Percentiles rank a stretch among this genome's conserved stretches.
Evolutionary conservation across 53 echinoderm and acorn worm genomes (phyloP).

Genomic region (Stichopus horrens): DNA sequence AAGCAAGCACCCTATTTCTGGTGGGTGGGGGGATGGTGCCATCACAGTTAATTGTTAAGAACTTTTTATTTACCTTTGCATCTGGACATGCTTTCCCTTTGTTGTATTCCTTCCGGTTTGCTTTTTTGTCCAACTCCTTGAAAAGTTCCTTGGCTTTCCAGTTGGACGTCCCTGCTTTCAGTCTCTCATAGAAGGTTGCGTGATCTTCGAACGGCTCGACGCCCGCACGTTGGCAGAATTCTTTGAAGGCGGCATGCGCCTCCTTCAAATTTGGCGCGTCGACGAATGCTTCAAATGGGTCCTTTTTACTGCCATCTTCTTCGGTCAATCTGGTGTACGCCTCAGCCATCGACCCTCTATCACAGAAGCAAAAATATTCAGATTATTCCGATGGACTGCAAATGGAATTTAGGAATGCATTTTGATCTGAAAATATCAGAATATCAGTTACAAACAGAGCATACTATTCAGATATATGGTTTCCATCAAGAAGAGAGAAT

Average conservation of each 20-base stretch:
- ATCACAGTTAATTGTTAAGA: too few relatives aligned
- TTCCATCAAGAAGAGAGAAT: too few relatives aligned
- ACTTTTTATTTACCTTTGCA: neutral
- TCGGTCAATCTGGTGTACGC: neutral
- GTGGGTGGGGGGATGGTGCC: too few relatives aligned
- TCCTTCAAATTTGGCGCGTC: neutral
- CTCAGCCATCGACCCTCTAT: neutral
- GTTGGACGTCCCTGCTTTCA: neutral
- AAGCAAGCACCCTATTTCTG: too few relatives aligned
- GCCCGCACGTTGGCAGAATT: neutral
- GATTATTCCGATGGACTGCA: too few relatives aligned
- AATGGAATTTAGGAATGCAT: too few relatives aligned
- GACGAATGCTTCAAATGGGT: constrained; percentile 13
- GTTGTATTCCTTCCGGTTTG: constrained; percentile 35
- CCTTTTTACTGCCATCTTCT: neutral
- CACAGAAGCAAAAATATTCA: neutral
- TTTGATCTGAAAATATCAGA: too few relatives aligned
- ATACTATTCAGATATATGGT: too few relatives aligned
- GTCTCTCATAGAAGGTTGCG: neutral
- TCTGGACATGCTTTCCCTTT: constrained; percentile 39
- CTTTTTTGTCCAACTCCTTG: neutral
- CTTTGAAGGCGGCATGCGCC: neutral
- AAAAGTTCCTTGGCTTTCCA: constrained; percentile 31
- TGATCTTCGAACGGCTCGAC: neutral
- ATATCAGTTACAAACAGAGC: too few relatives aligned